Percentiles rank a stretch among this genome's conserved stretches.
Evolutionary conservation across 2,797 vertebrate species (phyloP).

Genomic region (Tenualosa thibaudeaui): DNA sequence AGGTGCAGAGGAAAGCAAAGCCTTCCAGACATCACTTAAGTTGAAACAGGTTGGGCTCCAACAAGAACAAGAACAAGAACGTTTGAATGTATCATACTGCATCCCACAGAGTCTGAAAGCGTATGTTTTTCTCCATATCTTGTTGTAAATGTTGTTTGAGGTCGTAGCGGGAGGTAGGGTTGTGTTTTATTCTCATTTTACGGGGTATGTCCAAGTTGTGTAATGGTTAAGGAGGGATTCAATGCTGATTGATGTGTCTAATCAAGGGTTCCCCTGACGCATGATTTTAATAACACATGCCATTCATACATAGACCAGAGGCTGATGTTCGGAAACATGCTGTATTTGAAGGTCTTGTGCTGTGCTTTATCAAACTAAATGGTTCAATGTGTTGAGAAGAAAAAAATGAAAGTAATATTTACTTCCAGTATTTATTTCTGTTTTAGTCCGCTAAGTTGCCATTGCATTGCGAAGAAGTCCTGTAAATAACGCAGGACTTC

Average conservation of each 20-base stretch:
- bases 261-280: constrained; percentile 67
- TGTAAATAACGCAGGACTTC: background rate
- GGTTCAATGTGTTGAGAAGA: background rate
- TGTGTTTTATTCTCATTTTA: background rate
- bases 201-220: background rate
- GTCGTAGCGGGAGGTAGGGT: constrained; percentile 49
- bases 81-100: constrained; percentile 38
- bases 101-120: constrained; percentile 34
- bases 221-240: background rate
- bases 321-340: constrained; percentile 24
- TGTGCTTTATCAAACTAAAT: constrained; percentile 4
- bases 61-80: background rate
- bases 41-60: constrained; percentile 37
- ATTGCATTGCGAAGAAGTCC: background rate
- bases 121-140: constrained; percentile 43
- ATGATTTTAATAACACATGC: constrained; percentile 57
- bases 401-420: background rate
- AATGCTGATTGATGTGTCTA: constrained; percentile 73
- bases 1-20: background rate
- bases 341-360: background rate
- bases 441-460: background rate
- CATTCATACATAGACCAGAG: constrained; percentile 46
- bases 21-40: constrained; percentile 46
- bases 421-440: constrained; percentile 11
- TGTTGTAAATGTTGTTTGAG: constrained; percentile 58